Conservation (phyloP, 2,888 invertebrate species). For the Sphaerophoria rueppellii region DNA sequence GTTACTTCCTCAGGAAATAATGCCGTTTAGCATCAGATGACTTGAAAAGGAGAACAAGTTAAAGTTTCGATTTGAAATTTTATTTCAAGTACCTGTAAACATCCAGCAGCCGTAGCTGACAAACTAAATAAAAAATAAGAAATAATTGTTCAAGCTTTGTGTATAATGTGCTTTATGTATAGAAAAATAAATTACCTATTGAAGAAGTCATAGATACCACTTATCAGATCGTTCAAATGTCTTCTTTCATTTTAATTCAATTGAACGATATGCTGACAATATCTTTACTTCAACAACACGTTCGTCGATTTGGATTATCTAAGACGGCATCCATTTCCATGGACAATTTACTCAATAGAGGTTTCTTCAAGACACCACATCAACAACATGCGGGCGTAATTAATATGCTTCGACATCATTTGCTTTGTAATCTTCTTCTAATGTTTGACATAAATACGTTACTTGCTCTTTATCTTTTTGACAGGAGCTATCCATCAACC, state of each 20-base stretch:
- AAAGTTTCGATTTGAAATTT: too few relatives aligned
- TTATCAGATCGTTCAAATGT: not conserved
- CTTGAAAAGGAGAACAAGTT: too few relatives aligned
- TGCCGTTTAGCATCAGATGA: too few relatives aligned
- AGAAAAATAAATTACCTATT: not conserved
- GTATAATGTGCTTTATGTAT: too few relatives aligned
- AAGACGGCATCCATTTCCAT: slow-evolving; percentile 17
- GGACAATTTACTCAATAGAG: slow-evolving; percentile 36
- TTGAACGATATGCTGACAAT: not conserved
- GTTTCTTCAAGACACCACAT: slow-evolving; percentile 43
- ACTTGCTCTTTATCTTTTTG: slow-evolving; percentile 29
- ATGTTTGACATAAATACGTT: slow-evolving; percentile 53
- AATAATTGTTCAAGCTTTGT: too few relatives aligned
- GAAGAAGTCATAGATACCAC: not conserved
- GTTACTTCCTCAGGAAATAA: too few relatives aligned
- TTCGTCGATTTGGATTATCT: slow-evolving; percentile 28
- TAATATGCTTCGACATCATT: slow-evolving; percentile 40
- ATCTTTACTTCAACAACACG: slow-evolving; percentile 34
- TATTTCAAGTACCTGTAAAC: too few relatives aligned
- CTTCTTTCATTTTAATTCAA: slow-evolving; percentile 20
- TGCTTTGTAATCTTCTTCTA: slow-evolving; percentile 54
- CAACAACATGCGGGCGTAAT: slow-evolving; percentile 20
- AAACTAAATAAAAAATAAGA: too few relatives aligned
- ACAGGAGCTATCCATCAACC: slow-evolving; percentile 6
- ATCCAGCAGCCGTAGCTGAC: too few relatives aligned